Evolutionary conservation across 2,113 vertebrate species (phyloP), one percentile per base, ranked within the genome.

Genomic region (Bettongia penicillata): DNA sequence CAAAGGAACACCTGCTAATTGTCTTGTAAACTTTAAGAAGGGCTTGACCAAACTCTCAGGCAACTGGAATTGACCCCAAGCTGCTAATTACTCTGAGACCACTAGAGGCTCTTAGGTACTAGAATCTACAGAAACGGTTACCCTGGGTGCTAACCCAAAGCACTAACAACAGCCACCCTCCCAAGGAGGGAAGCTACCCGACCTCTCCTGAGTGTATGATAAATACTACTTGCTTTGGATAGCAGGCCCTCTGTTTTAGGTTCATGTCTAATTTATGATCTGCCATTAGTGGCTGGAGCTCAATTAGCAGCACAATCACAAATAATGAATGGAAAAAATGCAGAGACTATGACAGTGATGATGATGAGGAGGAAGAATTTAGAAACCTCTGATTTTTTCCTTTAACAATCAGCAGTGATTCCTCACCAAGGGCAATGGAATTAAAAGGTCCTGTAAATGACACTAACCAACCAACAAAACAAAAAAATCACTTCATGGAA

Each of bases 381-480:
- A 6, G 90, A 48, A 68, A 93, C 26, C 47, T 22, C 1, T 11
- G 49, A 23, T 48, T 84, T 93, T 23, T 16, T 22, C 91, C 53
- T 43, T 84, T n/a, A 4, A 52, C 0, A 12, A 47, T 95, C 9
- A 1, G 91, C 3, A 50, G 48, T 0, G 0, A 49, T 22, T 26
- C 89, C 53, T 51, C 57, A 47, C 11, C 0, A 0, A 92, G 89
- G 49, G 91, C 57, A 51, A 91, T 0, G 7, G 31, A 91, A 90
- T 96, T 52, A 68, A 84, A 91, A 51, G 84, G 93, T 92, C 55
- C 55, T 68, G 25, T 48, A 12, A 43, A 84, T 37, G 47, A 52
- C 94, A 52, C 89, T 96, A 97, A 91, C 61, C 97, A 23, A 94
- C 94, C 92, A 97, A 55, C 51, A n/a, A 96, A 43, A 89, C 53